Evolutionary conservation across 1,140 invertebrate species (phyloP).

Genomic region (Anastrepha ludens): DNA sequence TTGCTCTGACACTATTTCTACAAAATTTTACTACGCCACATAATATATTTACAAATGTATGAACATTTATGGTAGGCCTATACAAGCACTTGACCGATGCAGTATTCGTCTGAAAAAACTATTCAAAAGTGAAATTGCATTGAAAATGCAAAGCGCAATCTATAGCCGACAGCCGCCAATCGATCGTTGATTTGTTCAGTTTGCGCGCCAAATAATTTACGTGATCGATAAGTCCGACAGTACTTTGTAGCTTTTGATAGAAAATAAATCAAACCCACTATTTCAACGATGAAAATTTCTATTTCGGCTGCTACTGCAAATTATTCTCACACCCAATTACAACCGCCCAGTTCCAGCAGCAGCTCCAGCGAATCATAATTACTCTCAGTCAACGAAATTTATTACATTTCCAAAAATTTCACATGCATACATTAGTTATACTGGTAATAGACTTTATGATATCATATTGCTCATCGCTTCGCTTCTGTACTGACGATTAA

Average conservation of each 20-base stretch:
- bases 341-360: neutral
- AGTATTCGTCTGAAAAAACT: neutral
- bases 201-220: conserved; percentile 41
- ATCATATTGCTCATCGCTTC: neutral
- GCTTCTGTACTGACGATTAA: neutral
- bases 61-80: neutral
- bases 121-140: conserved; percentile 40
- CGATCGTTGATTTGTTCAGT: neutral
- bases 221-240: conserved; percentile 34
- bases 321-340: neutral
- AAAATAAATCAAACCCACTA: neutral
- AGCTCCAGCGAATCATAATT: neutral
- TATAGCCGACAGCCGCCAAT: neutral
- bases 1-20: conserved; percentile 1
- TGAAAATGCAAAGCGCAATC: conserved; percentile 9
- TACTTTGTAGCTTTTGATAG: neutral
- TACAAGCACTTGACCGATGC: neutral
- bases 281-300: neutral
- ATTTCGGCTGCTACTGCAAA: neutral
- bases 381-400: conserved; percentile 12
- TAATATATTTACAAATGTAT: neutral
- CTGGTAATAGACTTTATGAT: too few species aligned
- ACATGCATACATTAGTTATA: neutral
- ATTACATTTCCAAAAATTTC: conserved; percentile 23
- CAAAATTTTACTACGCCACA: neutral